Base-by-base conservation (phyloP, 2,888 invertebrate genomes). In the Ophion ventricosus region DNA sequence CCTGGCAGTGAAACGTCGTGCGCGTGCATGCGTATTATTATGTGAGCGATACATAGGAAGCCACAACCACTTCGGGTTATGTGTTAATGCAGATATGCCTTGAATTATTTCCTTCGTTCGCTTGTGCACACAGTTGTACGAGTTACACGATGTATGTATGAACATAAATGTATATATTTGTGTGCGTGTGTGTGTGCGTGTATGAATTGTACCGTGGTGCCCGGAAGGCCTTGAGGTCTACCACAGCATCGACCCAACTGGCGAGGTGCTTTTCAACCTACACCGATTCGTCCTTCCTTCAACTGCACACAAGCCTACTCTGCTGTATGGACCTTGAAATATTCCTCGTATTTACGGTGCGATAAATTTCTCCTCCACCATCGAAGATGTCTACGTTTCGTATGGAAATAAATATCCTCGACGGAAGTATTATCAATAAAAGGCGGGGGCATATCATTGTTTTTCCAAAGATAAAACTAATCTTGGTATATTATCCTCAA, bases 161-260 rank as follows among this genome's bases (percentile, higher is more conserved):
- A 29, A 69, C 66, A 73, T 61, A 77, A 11, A 49, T 63, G 57
- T 35, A n/a, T n/a, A n/a, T n/a, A n/a, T n/a, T n/a, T n/a, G n/a
- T n/a, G 1, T 40, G 40, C 10, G 17, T 17, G 49, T 17, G 49
- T 61, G 56, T 26, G 40, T 49, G 77, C 63, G 43, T 35, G 64
- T 81, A 56, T 59, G 73, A 77, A 72, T 59, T 57, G 56, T 26
- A 43, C 35, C 66, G 56, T 74, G 75, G 66, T 70, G 79, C 75
- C 84, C 75, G 70, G 84, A 81, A 81, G 81, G 81, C 84, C 84
- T 84, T 84, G 84, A 78, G 83, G 81, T 54, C 54, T 64, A 79
- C 84, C 81, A 84, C 84, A 82, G 70, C 81, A 84, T 82, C 84
- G 84, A 84, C 84, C 81, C 84, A 78, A 69, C 49, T 23, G 80